These are phyloP conservation scores for Copsychus sechellarum DNA, from an alignment of 2,113 vertebrate genomes.

Conservation along the genomic window DNA sequence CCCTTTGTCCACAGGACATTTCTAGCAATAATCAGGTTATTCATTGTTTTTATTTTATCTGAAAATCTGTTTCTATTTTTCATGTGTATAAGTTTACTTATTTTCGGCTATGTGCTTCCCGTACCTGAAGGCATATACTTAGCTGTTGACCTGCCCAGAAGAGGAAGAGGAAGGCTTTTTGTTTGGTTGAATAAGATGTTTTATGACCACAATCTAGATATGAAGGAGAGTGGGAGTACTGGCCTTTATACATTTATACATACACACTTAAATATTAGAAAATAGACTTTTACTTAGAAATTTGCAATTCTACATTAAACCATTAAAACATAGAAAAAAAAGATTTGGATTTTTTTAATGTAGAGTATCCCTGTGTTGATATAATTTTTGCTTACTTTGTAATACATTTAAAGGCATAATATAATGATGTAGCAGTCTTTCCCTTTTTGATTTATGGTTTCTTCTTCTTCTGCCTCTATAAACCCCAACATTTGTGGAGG, in stretches of 20 bases:
- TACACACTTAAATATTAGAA: background rate
- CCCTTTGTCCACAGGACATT: background rate
- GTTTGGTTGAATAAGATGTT: background rate
- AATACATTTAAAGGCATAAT: background rate
- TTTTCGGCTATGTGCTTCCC: background rate
- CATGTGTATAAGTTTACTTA: background rate
- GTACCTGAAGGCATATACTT: background rate
- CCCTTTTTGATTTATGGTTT: background rate
- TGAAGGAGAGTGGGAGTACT: background rate
- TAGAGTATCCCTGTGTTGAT: background rate
- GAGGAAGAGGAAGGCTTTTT: background rate
- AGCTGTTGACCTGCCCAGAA: background rate
- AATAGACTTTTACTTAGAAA: background rate
- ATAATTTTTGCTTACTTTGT: background rate
- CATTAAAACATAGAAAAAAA: background rate
- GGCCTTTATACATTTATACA: background rate
- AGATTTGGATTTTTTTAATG: background rate
- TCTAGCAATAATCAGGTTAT: background rate
- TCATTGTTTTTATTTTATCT: background rate
- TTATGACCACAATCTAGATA: background rate
- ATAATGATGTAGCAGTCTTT: background rate
- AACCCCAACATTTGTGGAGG: background rate
- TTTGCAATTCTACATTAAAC: background rate
- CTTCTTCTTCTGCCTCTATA: constrained; percentile 14
- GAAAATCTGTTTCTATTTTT: background rate